phyloP scores from a whole-genome alignment of 92 coral and sea anemone genomes.

The Porites cylindrica region DNA sequence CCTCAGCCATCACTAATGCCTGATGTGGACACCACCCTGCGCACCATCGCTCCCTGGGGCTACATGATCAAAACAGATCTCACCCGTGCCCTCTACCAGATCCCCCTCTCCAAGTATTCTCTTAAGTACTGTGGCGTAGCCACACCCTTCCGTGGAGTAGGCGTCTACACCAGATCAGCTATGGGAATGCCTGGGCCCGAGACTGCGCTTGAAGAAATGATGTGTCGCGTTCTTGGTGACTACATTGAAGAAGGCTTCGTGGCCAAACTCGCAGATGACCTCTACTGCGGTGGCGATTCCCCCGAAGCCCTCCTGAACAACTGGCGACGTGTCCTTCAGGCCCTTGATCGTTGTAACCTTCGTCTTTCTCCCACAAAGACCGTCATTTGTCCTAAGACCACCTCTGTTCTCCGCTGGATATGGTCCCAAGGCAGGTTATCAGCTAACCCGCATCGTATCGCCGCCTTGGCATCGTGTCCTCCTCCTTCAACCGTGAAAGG shows the following conservation, averaged over 20 bases:
- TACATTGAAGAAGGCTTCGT: not conserved
- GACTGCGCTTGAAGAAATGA: conserved; percentile 62
- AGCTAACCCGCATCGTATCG: conserved; percentile 69
- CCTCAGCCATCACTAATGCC: conserved; percentile 55
- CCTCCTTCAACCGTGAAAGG: conserved; percentile 52
- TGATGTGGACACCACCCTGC: conserved; percentile 57
- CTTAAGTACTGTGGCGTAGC: conserved; percentile 26
- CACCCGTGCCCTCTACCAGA: too few relatives aligned
- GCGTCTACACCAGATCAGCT: conserved; percentile 61
- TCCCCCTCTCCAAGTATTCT: too few relatives aligned
- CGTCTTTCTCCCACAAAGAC: conserved; percentile 64
- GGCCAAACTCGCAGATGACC: conserved; percentile 74
- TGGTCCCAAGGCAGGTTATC: conserved; percentile 63
- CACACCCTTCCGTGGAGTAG: conserved; percentile 62
- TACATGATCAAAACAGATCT: too few relatives aligned
- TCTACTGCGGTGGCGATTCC: conserved; percentile 61
- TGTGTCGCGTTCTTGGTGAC: too few relatives aligned
- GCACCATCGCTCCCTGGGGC: conserved; percentile 55
- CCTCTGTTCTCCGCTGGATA: conserved; percentile 69
- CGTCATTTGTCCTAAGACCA: conserved; percentile 58
- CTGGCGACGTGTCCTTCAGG: conserved; percentile 61
- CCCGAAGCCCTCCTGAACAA: conserved; percentile 50
- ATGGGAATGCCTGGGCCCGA: conserved; percentile 72
- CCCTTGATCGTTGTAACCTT: conserved; percentile 60
- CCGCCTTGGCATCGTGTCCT: conserved; percentile 54